Percentiles rank a stretch among this genome's conserved stretches.
These are phyloP conservation scores for Drosophila subquinaria DNA, from an alignment of 2,888 invertebrate genomes.

Conservation along the genomic window DNA sequence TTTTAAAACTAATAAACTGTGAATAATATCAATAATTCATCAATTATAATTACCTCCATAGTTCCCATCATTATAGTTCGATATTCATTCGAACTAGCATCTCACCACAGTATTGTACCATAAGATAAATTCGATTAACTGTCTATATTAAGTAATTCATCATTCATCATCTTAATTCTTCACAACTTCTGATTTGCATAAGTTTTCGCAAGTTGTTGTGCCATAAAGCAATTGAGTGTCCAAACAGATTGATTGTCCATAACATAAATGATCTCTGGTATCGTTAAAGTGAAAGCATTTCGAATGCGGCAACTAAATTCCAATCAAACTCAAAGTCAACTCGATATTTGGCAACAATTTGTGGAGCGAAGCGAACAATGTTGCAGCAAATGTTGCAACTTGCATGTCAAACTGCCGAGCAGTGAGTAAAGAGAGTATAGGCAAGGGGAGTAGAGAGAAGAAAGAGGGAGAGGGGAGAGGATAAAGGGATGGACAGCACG, in stretches of 20 bases:
- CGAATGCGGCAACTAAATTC: slow-evolving; percentile 45
- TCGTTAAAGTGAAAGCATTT: slow-evolving; percentile 11
- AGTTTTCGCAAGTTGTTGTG: background rate
- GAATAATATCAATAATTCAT: too few relatives aligned
- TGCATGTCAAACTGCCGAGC: slow-evolving; percentile 14
- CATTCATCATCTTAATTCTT: too few relatives aligned
- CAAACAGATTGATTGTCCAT: slow-evolving; percentile 15
- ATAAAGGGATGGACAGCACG: slow-evolving; percentile 27
- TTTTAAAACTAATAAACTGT: too few relatives aligned
- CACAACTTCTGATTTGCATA: too few relatives aligned
- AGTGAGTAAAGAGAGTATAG: background rate
- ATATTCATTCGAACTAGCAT: too few relatives aligned
- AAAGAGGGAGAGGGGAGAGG: too few relatives aligned
- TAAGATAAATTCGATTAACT: too few relatives aligned
- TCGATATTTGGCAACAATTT: slow-evolving; percentile 65
- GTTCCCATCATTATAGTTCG: too few relatives aligned
- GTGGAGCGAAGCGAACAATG: slow-evolving; percentile 43
- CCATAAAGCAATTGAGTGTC: slow-evolving; percentile 1
- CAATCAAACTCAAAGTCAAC: slow-evolving; percentile 52
- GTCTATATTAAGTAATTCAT: too few relatives aligned
- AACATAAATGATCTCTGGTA: slow-evolving; percentile 15
- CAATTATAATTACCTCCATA: too few relatives aligned
- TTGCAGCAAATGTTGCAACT: slow-evolving; percentile 45
- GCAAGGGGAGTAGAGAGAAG: background rate
- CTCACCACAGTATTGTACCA: too few relatives aligned